Evolutionary conservation across 2,797 vertebrate species (phyloP).

Genomic region (Acomys russatus): DNA sequence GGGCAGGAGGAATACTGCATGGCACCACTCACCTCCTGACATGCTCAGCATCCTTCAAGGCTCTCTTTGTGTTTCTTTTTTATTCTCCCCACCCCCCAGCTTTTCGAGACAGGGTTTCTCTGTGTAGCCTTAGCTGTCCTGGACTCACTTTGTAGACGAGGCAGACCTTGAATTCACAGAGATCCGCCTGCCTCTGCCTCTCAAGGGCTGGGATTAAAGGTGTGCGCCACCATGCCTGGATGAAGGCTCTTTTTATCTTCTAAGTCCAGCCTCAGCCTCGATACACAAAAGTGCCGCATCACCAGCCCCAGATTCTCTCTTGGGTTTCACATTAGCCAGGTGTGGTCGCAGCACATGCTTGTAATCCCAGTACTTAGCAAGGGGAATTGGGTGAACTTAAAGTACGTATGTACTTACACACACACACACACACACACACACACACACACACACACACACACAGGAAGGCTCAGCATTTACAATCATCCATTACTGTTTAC

Average conservation of each 20-base stretch:
- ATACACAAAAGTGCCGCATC: neutral
- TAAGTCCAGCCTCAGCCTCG: neutral
- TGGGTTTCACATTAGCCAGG: constrained; percentile 3
- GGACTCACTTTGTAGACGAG: too few species aligned
- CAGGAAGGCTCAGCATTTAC: neutral
- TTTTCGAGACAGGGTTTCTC: too few species aligned
- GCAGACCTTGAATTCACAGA: too few species aligned
- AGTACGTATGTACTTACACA: neutral
- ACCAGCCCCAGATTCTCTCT: neutral
- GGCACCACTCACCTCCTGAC: neutral
- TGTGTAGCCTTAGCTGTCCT: too few species aligned
- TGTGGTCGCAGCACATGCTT: neutral
- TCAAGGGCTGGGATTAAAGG: too few species aligned
- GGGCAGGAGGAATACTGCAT: neutral
- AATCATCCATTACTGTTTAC: neutral
- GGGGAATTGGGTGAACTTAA: neutral
- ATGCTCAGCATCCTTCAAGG: neutral
- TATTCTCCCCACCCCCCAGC: too few species aligned
- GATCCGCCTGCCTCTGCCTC: too few species aligned
- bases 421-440: neutral
- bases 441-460: neutral
- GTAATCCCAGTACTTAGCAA: neutral
- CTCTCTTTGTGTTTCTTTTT: neutral
- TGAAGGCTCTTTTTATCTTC: neutral
- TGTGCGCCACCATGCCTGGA: too few species aligned